phyloP scores from a whole-genome alignment of 1,140 invertebrate genomes.

The Cotesia typhae region DNA sequence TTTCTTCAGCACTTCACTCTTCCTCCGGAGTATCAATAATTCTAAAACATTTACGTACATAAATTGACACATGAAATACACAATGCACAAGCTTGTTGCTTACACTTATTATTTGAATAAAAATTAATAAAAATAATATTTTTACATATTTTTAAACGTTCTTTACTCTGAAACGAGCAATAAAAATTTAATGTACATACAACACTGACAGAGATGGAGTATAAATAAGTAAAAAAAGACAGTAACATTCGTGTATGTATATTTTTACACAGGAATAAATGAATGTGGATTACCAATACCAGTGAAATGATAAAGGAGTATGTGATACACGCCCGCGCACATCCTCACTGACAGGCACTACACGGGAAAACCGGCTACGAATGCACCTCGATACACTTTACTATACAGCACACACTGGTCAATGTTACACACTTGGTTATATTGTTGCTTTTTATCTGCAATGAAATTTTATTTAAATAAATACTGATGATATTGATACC shows the following conservation, averaged over 20 bases:
- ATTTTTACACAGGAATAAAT: conserved; percentile 4
- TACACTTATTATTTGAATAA: conserved; percentile 10
- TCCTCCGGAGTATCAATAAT: neutral
- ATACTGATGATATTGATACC: too few species aligned
- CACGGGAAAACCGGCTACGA: conserved; percentile 9
- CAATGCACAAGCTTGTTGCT: neutral
- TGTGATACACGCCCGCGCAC: conserved; percentile 14
- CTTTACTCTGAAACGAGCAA: too few species aligned
- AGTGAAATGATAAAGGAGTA: conserved; percentile 12
- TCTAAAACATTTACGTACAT: neutral
- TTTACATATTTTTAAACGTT: neutral
- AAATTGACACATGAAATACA: conserved; percentile 1
- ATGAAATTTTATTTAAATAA: too few species aligned
- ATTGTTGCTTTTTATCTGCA: too few species aligned
- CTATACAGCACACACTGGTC: conserved; percentile 9
- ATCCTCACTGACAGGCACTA: conserved; percentile 21
- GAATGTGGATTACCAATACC: conserved; percentile 21
- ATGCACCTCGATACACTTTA: conserved; percentile 8
- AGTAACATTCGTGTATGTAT: conserved; percentile 10
- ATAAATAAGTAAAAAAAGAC: too few species aligned
- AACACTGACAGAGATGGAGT: neutral
- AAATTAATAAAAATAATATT: neutral
- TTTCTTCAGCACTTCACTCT: neutral
- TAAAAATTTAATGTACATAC: neutral
- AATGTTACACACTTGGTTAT: too few species aligned